These are phyloP conservation scores for Creontiades dilutus DNA, from an alignment of 2,888 invertebrate genomes.

Conservation along the genomic window DNA sequence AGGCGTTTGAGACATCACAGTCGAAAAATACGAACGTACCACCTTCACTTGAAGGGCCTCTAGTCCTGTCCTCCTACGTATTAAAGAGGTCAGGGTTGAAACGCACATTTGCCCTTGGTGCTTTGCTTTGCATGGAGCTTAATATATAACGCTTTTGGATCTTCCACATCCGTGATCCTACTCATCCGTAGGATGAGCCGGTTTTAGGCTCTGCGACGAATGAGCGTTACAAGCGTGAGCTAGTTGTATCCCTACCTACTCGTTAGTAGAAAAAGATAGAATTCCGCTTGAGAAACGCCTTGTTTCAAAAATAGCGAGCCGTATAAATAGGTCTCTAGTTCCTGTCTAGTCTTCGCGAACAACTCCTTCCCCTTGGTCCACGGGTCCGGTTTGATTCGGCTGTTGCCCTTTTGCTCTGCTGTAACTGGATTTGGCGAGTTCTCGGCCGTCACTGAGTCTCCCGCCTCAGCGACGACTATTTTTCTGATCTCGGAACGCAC, in stretches of 20 bases:
- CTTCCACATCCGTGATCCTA: background rate
- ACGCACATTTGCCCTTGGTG: no score
- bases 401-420: conserved; percentile 6
- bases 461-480: background rate
- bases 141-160: background rate
- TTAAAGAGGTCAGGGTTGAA: no score
- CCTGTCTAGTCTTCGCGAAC: conserved; percentile 65
- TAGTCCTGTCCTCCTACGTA: no score
- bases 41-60: no score
- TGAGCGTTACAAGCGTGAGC: no score
- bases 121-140: no score
- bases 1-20: no score
- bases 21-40: no score
- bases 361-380: conserved; percentile 47
- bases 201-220: no score
- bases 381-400: conserved; percentile 31
- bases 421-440: conserved; percentile 54
- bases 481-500: no score
- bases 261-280: background rate
- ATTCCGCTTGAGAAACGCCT: conserved; percentile 57
- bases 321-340: conserved; percentile 61
- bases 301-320: conserved; percentile 56
- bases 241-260: no score
- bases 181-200: background rate
- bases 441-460: background rate